These are phyloP conservation scores for Conomelus anceps DNA, from an alignment of 2,888 invertebrate genomes.

Conservation along the genomic window DNA sequence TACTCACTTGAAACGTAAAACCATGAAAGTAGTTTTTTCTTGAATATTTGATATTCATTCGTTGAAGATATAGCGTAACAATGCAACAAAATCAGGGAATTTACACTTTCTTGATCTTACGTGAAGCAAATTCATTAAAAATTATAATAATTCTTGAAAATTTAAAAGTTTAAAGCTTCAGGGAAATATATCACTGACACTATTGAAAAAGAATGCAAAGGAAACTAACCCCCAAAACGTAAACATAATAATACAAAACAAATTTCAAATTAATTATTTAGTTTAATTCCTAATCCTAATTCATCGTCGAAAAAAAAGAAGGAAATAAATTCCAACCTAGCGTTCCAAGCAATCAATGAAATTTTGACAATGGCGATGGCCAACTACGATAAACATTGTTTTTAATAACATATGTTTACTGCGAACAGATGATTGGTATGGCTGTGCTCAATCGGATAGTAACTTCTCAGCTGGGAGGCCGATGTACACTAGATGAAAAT, in stretches of 20 bases:
- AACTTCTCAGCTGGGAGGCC: neutral
- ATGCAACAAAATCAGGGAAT: neutral
- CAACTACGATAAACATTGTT: constrained; percentile 21
- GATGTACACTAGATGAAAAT: too few species aligned
- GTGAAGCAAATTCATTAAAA: neutral
- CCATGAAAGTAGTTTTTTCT: neutral
- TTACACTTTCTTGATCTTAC: neutral
- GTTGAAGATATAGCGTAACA: neutral
- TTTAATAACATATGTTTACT: constrained; percentile 24
- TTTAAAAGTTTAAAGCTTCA: neutral
- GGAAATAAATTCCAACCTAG: neutral
- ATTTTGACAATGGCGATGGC: constrained; percentile 26
- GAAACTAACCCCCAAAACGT: neutral
- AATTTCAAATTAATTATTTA: constrained; percentile 5
- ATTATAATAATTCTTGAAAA: neutral
- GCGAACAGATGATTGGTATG: constrained; percentile 20
- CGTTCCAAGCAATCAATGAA: constrained; percentile 17
- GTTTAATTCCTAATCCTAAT: neutral
- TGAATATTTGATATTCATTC: neutral
- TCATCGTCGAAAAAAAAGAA: neutral
- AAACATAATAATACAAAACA: neutral
- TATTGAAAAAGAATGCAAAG: neutral
- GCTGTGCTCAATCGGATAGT: too few species aligned
- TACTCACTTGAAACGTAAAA: neutral
- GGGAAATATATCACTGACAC: neutral